Evolutionary conservation across 1,140 invertebrate genomes (phyloP).

Genomic region (Neodiprion virginianus): DNA sequence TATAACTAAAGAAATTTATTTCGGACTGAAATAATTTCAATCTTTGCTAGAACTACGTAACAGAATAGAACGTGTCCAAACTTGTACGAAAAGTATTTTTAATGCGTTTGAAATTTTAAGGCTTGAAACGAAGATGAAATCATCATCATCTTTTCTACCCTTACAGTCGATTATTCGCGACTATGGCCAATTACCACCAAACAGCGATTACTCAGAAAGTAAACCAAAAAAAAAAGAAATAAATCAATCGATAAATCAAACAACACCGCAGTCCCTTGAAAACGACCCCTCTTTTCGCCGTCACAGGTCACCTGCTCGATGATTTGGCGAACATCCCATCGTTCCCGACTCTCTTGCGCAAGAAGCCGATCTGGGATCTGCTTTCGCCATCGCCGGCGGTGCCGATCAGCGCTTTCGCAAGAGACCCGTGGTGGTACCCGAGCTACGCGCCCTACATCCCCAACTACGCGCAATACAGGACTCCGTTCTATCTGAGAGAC

Average conservation of each 20-base stretch:
- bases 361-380: constrained; percentile 74
- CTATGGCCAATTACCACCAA: too few relatives aligned
- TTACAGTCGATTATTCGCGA: too few relatives aligned
- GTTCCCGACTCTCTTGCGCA: constrained; percentile 56
- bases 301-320: constrained; percentile 50
- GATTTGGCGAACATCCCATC: constrained; percentile 40
- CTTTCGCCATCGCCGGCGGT: constrained; percentile 78
- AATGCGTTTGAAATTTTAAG: too few relatives aligned
- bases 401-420: constrained; percentile 78
- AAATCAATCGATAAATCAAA: neutral
- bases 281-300: neutral
- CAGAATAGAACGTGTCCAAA: too few relatives aligned
- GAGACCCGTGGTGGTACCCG: constrained; percentile 88
- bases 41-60: too few relatives aligned
- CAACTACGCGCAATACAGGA: constrained; percentile 67
- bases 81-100: too few relatives aligned
- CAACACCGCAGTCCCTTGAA: neutral
- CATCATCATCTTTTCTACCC: too few relatives aligned
- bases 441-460: constrained; percentile 75
- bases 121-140: too few relatives aligned
- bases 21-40: too few relatives aligned
- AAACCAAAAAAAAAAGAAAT: neutral
- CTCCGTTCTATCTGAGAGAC: constrained; percentile 82
- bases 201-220: too few relatives aligned
- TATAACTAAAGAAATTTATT: too few relatives aligned